Evolutionary conservation across 2,888 invertebrate genomes (phyloP), one percentile per base, ranked within the genome.

Genomic region (Tanypteryx hageni): DNA sequence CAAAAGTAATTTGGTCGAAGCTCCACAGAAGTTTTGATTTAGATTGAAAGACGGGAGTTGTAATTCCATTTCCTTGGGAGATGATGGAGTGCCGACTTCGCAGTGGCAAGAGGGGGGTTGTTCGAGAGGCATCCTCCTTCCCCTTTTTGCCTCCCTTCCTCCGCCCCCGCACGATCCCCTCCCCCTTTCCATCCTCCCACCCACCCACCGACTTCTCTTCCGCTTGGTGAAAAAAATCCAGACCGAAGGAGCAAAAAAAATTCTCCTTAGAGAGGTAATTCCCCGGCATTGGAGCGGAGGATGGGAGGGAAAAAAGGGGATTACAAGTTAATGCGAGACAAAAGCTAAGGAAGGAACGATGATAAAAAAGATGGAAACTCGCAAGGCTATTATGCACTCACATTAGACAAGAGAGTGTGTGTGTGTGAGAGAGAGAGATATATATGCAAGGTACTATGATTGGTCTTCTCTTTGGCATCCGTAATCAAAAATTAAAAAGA

Each of bases 1-100:
- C 92, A 92, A 93, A 93, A 93, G 93, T 93, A 93, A 93, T 93
- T 93, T 92, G 93, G 92, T 82, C 92, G 91, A 92, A 93, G 92
- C 89, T 89, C 89, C 56, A 64, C 64, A 89, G 89, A 93, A 93
- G 93, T 93, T 93, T 92, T 93, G 93, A 93, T 93, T 93, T 93
- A 93, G 93, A 93, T 92, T 92, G 92, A 93, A 92, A 93, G 92
- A 85, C 92, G 92, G 93, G 92, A 92, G 92, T 92, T 92, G 93
- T 93, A 93, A 93, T 93, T 93, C 92, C 92, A 93, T 93, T 93
- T 93, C 92, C 92, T 92, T 89, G 86, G 92, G 83, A 92, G 92
- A 92, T 91, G 89, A 89, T 89, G 89, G 89, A 89, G 89, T 89
- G 89, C 89, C 89, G 89, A 89, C 89, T 89, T 89, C 68, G 61